Percentiles rank a stretch among this genome's conserved stretches.
Evolutionary conservation across 2,888 invertebrate species (phyloP).

Genomic region (Aleiodes testaceus): DNA sequence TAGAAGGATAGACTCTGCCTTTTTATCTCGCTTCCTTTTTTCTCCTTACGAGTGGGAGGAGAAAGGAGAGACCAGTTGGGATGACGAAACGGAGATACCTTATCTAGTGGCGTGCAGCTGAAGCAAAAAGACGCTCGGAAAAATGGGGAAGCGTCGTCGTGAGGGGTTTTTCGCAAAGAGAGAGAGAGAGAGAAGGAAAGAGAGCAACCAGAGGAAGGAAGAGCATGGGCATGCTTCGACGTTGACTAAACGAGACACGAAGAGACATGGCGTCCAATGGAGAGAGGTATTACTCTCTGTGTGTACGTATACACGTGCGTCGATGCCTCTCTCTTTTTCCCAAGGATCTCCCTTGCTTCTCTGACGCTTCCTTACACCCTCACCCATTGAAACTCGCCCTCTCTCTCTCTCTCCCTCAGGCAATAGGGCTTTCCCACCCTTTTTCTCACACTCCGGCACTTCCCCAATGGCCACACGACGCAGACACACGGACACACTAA

Average conservation of each 20-base stretch:
- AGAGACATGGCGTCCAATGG: slow-evolving; percentile 61
- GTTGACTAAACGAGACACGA: slow-evolving; percentile 66
- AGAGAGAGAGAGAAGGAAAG: slow-evolving; percentile 24
- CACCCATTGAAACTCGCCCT: slow-evolving; percentile 40
- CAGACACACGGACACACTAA: slow-evolving; percentile 26
- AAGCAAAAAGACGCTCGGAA: slow-evolving; percentile 53
- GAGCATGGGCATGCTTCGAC: slow-evolving; percentile 57
- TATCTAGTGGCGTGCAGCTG: slow-evolving; percentile 55
- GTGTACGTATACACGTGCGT: slow-evolving; percentile 27
- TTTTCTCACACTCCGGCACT: slow-evolving; percentile 22
- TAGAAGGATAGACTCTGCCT: slow-evolving; percentile 20
- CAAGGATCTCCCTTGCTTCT: slow-evolving; percentile 46
- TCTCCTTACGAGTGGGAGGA: slow-evolving; percentile 10
- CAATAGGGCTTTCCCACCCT: slow-evolving; percentile 20
- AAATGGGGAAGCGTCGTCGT: slow-evolving; percentile 49
- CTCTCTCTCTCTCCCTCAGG: slow-evolving; percentile 39
- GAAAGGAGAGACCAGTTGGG: slow-evolving; percentile 40
- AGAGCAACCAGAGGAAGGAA: slow-evolving; percentile 26
- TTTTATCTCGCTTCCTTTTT: slow-evolving; percentile 24
- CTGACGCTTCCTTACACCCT: background rate
- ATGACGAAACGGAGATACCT: slow-evolving; percentile 56
- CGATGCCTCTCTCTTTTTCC: slow-evolving; percentile 50
- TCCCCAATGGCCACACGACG: slow-evolving; percentile 5
- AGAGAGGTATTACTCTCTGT: slow-evolving; percentile 45
- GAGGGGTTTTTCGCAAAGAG: slow-evolving; percentile 31